Percentiles rank a stretch among this genome's conserved stretches.
Conservation (phyloP, 2,113 vertebrate species). For the Rhombomys opimus region DNA sequence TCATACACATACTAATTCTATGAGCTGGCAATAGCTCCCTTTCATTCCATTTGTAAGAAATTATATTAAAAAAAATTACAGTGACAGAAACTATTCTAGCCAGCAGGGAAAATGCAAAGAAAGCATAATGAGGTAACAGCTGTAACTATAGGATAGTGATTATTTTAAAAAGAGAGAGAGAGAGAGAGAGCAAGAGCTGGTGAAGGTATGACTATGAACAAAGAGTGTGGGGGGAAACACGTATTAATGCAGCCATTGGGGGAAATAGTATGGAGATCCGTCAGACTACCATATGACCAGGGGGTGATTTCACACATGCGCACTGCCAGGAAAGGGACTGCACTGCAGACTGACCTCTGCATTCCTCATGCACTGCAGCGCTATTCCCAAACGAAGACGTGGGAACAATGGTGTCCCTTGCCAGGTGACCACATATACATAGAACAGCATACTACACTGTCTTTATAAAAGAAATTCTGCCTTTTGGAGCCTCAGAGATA, state of each 20-base stretch:
- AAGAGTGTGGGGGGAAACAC: not conserved
- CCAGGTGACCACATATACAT: not conserved
- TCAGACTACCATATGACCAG: not conserved
- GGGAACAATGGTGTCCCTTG: not conserved
- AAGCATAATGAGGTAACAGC: not conserved
- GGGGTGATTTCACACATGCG: not conserved
- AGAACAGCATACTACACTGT: not conserved
- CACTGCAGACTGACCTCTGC: no score
- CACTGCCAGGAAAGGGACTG: not conserved
- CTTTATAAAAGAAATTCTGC: not conserved
- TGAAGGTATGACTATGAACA: not conserved
- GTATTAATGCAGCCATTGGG: no score
- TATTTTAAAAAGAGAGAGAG: not conserved
- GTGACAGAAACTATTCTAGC: not conserved
- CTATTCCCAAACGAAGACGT: not conserved
- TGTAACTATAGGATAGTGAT: not conserved
- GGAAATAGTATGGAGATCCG: not conserved
- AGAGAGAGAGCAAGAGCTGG: no score
- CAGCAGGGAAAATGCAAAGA: not conserved
- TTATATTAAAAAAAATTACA: not conserved
- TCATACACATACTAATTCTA: not conserved
- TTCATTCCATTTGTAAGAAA: not conserved
- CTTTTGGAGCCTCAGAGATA: not conserved
- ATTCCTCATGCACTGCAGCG: no score
- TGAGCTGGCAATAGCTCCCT: not conserved